A percentile compares a stretch with the other conserved stretches of the same genome.
Evolutionary conservation across 2,888 invertebrate genomes (phyloP).

Genomic region (Limnephilus auricula): DNA sequence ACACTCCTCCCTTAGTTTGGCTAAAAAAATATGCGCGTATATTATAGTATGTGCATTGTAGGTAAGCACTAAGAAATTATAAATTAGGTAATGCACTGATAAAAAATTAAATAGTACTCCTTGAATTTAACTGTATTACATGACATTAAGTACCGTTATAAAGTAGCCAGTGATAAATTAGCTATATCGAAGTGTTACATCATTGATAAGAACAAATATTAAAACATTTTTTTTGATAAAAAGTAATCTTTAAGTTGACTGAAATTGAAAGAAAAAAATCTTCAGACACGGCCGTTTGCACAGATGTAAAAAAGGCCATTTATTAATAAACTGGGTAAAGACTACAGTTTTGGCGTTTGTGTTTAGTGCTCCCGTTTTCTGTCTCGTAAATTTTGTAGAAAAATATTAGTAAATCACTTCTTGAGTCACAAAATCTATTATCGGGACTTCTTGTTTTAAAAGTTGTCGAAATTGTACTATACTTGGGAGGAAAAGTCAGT

Average conservation of each 20-base stretch:
- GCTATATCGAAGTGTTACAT: background rate
- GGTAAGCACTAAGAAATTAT: too few species aligned
- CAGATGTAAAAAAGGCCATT: constrained; percentile 58
- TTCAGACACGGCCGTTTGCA: constrained; percentile 57
- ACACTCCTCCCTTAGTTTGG: too few species aligned
- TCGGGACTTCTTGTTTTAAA: background rate
- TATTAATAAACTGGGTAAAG: constrained; percentile 42
- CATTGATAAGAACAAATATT: background rate
- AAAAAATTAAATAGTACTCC: background rate
- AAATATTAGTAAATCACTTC: background rate
- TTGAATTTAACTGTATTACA: background rate
- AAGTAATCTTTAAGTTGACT: background rate
- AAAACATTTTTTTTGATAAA: background rate
- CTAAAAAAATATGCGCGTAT: too few species aligned
- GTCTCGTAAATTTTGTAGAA: background rate
- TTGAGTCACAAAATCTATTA: background rate
- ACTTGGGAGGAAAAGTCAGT: background rate
- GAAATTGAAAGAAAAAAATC: background rate
- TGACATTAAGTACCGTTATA: background rate
- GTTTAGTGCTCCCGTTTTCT: background rate
- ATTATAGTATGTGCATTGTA: too few species aligned
- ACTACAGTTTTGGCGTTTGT: background rate
- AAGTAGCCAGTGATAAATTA: background rate
- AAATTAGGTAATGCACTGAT: too few species aligned
- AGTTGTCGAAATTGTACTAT: background rate